These are phyloP conservation scores for Cavia aperea DNA, from an alignment of 2,113 vertebrate species.

Conservation along the genomic window DNA sequence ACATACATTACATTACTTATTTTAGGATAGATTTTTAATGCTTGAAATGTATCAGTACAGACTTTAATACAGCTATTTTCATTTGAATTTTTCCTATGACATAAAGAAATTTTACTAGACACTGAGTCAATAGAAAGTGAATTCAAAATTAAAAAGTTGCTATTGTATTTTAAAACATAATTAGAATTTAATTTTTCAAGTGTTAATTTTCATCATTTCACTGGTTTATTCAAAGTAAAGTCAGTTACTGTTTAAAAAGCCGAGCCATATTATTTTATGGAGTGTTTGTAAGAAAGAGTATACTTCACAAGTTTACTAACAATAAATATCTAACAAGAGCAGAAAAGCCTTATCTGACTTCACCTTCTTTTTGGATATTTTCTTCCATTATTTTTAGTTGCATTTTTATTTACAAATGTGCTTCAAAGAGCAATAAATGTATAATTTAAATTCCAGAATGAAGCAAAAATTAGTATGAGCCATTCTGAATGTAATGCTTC, in stretches of 20 bases:
- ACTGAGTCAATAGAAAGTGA: neutral
- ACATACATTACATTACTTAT: neutral
- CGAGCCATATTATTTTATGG: neutral
- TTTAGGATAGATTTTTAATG: neutral
- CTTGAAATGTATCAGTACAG: neutral
- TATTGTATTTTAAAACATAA: slow-evolving; percentile 9
- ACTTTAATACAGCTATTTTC: neutral
- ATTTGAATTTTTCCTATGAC: neutral
- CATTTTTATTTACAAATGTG: neutral
- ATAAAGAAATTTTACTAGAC: neutral
- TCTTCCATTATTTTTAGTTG: neutral
- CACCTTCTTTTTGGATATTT: neutral
- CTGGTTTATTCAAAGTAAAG: neutral
- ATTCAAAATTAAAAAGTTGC: neutral
- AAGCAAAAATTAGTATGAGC: neutral
- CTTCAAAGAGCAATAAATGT: neutral
- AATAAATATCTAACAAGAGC: neutral
- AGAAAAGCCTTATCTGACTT: neutral
- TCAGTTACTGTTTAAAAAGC: neutral
- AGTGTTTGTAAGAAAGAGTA: neutral
- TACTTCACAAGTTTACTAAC: neutral
- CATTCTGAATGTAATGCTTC: neutral
- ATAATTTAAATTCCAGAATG: neutral
- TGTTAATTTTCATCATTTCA: neutral
- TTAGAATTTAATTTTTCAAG: neutral